Conservation (phyloP, 2,797 vertebrate genomes). For the Clarias platycephalus region DNA sequence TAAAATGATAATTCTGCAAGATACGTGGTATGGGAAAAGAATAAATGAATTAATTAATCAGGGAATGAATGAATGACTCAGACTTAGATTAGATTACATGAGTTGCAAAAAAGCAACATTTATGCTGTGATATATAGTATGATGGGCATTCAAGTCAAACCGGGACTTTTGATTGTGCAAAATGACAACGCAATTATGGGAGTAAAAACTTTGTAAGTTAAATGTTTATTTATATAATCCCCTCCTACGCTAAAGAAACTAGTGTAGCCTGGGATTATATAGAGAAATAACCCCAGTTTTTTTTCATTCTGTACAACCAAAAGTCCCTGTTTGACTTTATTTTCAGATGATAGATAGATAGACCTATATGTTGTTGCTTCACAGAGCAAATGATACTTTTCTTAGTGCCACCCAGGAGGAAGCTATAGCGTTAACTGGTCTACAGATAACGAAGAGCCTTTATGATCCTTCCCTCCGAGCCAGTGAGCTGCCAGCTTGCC, state of each 20-base stretch:
- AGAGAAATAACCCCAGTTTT: no score
- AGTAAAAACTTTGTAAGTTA: no score
- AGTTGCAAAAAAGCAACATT: neutral
- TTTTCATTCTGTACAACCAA: no score
- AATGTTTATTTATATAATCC: no score
- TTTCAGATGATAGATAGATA: neutral
- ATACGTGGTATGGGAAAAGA: no score
- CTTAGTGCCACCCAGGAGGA: neutral
- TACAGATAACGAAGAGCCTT: neutral
- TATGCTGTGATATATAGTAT: neutral
- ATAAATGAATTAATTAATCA: no score
- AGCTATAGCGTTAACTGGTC: neutral
- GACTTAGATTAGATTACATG: neutral
- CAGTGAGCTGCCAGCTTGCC: constrained; percentile 8
- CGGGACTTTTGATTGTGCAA: no score
- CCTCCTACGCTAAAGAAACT: no score
- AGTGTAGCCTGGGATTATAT: no score
- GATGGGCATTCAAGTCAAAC: no score
- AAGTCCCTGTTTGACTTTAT: no score
- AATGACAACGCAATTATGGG: no score
- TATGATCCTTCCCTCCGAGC: neutral
- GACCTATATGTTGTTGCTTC: neutral
- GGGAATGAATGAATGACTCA: neutral
- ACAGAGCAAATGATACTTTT: neutral
- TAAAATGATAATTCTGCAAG: neutral